A percentile compares a stretch with the other conserved stretches of the same genome.
phyloP scores from a whole-genome alignment of 2,797 vertebrate species.

The Urophycis tenuis region DNA sequence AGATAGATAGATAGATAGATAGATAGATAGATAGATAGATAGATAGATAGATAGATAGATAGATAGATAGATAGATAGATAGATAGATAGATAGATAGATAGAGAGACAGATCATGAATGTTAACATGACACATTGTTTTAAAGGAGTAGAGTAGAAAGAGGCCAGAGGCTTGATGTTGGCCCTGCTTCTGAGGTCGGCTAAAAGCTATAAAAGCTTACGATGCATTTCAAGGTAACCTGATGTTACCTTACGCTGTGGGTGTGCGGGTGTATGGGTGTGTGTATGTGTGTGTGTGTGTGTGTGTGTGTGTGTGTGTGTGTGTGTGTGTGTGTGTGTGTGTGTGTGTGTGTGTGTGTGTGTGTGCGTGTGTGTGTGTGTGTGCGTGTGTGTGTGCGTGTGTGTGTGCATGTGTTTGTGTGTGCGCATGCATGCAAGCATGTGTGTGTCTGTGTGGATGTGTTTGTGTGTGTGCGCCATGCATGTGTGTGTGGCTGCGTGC shows the following conservation, averaged over 20 bases:
- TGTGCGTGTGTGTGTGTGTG: slow-evolving; percentile 19
- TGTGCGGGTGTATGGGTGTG: slow-evolving; percentile 18
- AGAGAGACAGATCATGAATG: background rate
- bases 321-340: slow-evolving; percentile 22
- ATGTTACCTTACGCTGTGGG: background rate
- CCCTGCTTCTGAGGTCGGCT: background rate
- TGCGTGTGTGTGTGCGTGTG: slow-evolving; percentile 15
- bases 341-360: slow-evolving; percentile 16
- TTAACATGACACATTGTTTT: background rate
- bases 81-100: too few species aligned
- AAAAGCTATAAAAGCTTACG: background rate
- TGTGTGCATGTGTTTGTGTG: slow-evolving; percentile 1
- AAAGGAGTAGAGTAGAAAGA: background rate
- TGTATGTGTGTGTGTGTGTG: slow-evolving; percentile 30
- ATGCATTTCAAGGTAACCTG: slow-evolving; percentile 1
- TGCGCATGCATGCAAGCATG: slow-evolving; percentile 29
- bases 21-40: too few species aligned
- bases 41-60: too few species aligned
- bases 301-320: slow-evolving; percentile 21
- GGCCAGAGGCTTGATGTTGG: background rate
- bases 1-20: too few species aligned
- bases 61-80: too few species aligned
- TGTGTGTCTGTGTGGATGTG: slow-evolving; percentile 23
- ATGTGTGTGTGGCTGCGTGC: slow-evolving; percentile 11
- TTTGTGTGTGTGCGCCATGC: slow-evolving; percentile 20